phyloP scores from a whole-genome alignment of 2,888 invertebrate genomes.

The Nycteola revayana region DNA sequence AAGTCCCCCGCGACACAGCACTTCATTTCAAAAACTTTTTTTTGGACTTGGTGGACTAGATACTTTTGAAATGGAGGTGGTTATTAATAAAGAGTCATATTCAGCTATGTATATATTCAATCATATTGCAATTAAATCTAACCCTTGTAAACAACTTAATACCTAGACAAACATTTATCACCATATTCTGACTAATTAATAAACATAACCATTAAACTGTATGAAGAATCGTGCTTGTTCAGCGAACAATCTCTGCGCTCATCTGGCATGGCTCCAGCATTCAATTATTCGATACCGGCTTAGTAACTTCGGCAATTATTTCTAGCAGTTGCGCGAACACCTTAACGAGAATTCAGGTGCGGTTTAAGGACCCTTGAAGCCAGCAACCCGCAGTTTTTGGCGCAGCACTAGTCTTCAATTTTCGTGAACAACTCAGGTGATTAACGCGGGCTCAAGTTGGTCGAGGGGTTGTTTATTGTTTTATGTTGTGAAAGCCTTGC shows the following conservation, averaged over 20 bases:
- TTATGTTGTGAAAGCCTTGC: constrained; percentile 1
- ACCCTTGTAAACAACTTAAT: too few relatives aligned
- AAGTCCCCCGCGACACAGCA: too few relatives aligned
- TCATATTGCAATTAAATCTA: too few relatives aligned
- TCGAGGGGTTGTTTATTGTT: constrained; percentile 21
- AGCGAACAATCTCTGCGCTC: constrained; percentile 8
- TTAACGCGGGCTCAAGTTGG: constrained; percentile 35
- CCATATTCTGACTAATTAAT: too few relatives aligned
- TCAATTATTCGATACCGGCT: constrained; percentile 65
- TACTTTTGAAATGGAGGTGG: too few relatives aligned
- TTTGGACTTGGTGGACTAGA: too few relatives aligned
- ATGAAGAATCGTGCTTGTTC: too few relatives aligned
- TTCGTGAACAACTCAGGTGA: constrained; percentile 46
- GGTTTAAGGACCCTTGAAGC: constrained; percentile 59
- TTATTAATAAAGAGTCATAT: too few relatives aligned
- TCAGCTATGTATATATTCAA: too few relatives aligned
- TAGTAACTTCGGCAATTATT: constrained; percentile 69
- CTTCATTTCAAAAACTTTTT: too few relatives aligned
- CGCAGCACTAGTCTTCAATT: constrained; percentile 56
- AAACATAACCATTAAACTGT: too few relatives aligned
- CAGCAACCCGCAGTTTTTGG: constrained; percentile 56
- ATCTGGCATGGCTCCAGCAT: constrained; percentile 67
- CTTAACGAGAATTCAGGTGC: constrained; percentile 63
- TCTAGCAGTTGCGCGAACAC: constrained; percentile 61
- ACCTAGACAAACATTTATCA: too few relatives aligned